phyloP scores from a whole-genome alignment of 1,140 invertebrate species.

The Neodiprion virginianus region DNA sequence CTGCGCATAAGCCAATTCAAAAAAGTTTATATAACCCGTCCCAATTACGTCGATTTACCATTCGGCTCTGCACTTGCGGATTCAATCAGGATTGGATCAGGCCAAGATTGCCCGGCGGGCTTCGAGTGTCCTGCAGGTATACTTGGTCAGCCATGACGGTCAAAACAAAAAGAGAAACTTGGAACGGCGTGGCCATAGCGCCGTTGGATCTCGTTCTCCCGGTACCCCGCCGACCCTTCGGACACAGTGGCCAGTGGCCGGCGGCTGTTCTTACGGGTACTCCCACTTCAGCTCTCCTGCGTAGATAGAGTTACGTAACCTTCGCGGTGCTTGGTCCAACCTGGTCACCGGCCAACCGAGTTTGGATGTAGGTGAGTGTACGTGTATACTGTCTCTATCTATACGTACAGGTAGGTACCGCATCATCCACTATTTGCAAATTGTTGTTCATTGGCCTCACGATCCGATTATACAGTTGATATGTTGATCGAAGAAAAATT shows the following conservation, averaged over 20 bases:
- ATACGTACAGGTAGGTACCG: too few relatives aligned
- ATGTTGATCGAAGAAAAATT: too few relatives aligned
- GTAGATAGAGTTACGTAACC: not conserved
- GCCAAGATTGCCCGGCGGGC: not conserved
- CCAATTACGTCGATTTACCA: too few relatives aligned
- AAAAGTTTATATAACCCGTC: too few relatives aligned
- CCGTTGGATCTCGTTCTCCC: not conserved
- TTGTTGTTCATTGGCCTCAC: too few relatives aligned
- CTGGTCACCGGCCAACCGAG: not conserved
- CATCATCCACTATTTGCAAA: too few relatives aligned
- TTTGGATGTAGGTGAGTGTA: not conserved
- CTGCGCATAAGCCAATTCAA: too few relatives aligned
- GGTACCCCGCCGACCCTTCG: not conserved
- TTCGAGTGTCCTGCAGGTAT: not conserved
- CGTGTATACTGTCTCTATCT: not conserved
- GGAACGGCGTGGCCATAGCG: not conserved
- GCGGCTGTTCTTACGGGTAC: not conserved
- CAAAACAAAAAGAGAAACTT: not conserved
- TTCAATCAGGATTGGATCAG: not conserved
- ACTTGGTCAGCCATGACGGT: constrained; percentile 1
- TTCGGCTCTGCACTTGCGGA: too few relatives aligned
- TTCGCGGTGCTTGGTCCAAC: not conserved
- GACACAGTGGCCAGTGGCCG: constrained; percentile 3
- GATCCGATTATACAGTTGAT: too few relatives aligned
- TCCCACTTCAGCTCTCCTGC: not conserved